Base-by-base conservation (phyloP, 2,797 vertebrate species). In the Eidolon dupreanum region DNA sequence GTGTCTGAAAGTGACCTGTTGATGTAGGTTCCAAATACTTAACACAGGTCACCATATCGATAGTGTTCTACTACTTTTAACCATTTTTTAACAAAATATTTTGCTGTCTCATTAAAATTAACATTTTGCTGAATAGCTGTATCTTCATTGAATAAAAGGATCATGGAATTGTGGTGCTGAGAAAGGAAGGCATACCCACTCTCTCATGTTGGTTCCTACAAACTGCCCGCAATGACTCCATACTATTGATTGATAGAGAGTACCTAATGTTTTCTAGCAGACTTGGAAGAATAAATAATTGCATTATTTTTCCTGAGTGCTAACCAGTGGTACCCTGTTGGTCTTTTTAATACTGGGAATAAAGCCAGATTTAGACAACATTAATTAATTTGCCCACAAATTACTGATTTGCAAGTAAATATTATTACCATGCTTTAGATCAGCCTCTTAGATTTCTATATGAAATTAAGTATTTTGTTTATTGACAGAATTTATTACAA, bases 381-480 rank as follows among this genome's bases (percentile, higher is more conserved):
- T 49, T 61, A 93, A 93, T 95, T 96, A 68, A 96, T 96, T 91
- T 97, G 31, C 88, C 41, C n/a, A 84, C 71, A 95, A 46, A 88
- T 96, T 96, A 89, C 92, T 94, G 94, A 95, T 92, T 93, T 89
- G 38, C 33, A 89, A 93, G 61, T 92, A 95, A 91, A 96, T 93
- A 43, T 73, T 92, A 90, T 94, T 96, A 55, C 33, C 28, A 8
- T 70, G 12, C 33, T 91, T 94, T 61, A 65, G 43, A 46, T 81
- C 74, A 71, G 53, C 16, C 59, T 91, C 65, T 81, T 92, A 77
- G 93, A 97, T 95, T 97, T 94, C 83, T 31, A 4, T 68, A 84
- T 78, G 66, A 94, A 94, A 85, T 96, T 93, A 94, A 77, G 24
- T 86, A 90, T 94, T 94, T 93, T 86, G 61, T 66, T 94, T 95